These are phyloP conservation scores for Drosophila guanche DNA, from an alignment of 1,140 invertebrate species.

Conservation along the genomic window DNA sequence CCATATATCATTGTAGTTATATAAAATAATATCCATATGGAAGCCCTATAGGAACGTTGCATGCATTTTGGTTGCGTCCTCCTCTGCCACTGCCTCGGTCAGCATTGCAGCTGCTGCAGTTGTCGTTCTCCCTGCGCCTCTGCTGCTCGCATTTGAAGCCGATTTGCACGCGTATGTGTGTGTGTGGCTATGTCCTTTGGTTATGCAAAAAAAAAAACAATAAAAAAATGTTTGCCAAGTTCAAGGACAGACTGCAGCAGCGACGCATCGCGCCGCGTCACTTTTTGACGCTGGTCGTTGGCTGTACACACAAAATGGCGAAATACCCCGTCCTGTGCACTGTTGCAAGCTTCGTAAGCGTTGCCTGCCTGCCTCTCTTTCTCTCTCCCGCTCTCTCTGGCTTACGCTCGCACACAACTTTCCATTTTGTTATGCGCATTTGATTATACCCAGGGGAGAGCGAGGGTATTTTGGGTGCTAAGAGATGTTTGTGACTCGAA, in stretches of 20 bases:
- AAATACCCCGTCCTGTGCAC: conserved; percentile 27
- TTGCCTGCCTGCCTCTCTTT: background rate
- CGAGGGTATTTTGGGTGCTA: too few relatives aligned
- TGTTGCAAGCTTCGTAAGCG: conserved; percentile 43
- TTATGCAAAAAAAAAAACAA: conserved; percentile 8
- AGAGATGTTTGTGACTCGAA: too few relatives aligned
- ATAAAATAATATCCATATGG: too few relatives aligned
- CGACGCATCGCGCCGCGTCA: conserved; percentile 27
- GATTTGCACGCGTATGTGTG: conserved; percentile 24
- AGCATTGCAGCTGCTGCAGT: conserved; percentile 33
- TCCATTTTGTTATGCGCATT: conserved; percentile 55
- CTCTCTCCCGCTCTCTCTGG: background rate
- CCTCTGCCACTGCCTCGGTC: conserved; percentile 2
- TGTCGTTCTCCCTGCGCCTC: too few relatives aligned
- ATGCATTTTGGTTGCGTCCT: too few relatives aligned
- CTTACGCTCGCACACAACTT: background rate
- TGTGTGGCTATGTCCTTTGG: conserved; percentile 23
- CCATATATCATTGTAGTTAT: too few relatives aligned
- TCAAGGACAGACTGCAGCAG: conserved; percentile 69
- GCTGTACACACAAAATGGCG: conserved; percentile 44
- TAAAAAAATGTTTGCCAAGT: conserved; percentile 60
- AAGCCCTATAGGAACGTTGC: too few relatives aligned
- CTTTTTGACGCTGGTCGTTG: conserved; percentile 62
- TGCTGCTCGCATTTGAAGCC: conserved; percentile 32
- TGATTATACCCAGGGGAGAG: conserved; percentile 23